These are phyloP conservation scores for Papio anubis DNA, from an alignment of 2,113 vertebrate species.

Conservation along the genomic window DNA sequence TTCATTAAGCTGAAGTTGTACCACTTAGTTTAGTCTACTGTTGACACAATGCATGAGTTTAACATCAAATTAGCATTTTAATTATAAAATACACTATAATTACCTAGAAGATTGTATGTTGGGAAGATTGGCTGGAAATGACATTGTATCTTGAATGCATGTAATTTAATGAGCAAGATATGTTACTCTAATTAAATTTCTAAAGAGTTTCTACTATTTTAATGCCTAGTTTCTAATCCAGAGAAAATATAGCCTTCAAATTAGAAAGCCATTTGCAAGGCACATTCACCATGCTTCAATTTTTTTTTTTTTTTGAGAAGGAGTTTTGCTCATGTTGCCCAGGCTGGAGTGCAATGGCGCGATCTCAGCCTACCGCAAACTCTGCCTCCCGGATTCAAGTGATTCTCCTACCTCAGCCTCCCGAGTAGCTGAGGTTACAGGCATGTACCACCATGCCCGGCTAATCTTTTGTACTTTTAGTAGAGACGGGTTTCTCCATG, in stretches of 20 bases:
- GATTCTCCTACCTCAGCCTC: too few species aligned
- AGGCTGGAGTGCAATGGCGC: too few species aligned
- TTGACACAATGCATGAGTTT: constrained; percentile 73
- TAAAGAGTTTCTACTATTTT: constrained; percentile 64
- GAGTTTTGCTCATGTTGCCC: too few species aligned
- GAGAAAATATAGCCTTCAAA: constrained; percentile 23
- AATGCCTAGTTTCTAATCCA: constrained; percentile 31
- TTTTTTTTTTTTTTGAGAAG: too few species aligned
- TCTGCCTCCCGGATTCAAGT: too few species aligned
- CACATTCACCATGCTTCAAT: not conserved
- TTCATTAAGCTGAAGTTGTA: not conserved
- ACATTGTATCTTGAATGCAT: constrained; percentile 66
- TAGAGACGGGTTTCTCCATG: too few species aligned
- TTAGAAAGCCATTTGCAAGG: not conserved
- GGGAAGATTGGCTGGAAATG: constrained; percentile 58
- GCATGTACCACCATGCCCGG: too few species aligned
- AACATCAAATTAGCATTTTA: constrained; percentile 77
- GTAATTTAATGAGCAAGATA: constrained; percentile 62
- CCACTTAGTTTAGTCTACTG: constrained; percentile 15
- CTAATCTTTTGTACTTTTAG: too few species aligned
- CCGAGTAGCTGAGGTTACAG: too few species aligned
- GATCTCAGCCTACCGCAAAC: too few species aligned
- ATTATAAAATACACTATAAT: constrained; percentile 69
- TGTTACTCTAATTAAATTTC: constrained; percentile 69
- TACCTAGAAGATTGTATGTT: constrained; percentile 64